These are phyloP conservation scores for Drosophila kambysellisi DNA, from an alignment of 2,888 invertebrate species.

Conservation along the genomic window DNA sequence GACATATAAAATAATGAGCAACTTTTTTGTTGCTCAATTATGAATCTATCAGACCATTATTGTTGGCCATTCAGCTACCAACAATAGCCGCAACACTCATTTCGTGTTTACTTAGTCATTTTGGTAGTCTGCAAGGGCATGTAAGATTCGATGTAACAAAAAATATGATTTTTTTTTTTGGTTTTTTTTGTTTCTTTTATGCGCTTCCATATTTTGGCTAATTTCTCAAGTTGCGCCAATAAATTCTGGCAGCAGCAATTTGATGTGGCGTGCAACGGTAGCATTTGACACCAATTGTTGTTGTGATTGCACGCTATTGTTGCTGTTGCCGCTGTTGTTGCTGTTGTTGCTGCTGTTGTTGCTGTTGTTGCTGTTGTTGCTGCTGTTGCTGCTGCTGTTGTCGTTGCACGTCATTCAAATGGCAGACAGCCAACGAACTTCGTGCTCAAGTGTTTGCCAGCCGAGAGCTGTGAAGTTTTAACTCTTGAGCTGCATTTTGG, in stretches of 20 bases:
- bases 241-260: constrained; percentile 49
- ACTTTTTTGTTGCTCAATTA: not conserved
- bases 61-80: not conserved
- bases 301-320: constrained; percentile 72
- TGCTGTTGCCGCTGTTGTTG: constrained; percentile 30
- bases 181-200: not conserved
- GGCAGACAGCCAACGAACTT: constrained; percentile 80
- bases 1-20: not conserved
- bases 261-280: constrained; percentile 64
- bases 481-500: constrained; percentile 59
- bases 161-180: not conserved
- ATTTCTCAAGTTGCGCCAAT: constrained; percentile 56
- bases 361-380: constrained; percentile 18
- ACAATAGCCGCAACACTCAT: not conserved
- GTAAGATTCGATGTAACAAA: not conserved
- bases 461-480: constrained; percentile 42
- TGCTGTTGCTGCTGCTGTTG: constrained; percentile 45
- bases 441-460: constrained; percentile 73
- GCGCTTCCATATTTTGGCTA: constrained; percentile 41
- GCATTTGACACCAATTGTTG: constrained; percentile 80
- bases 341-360: constrained; percentile 13
- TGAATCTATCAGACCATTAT: not conserved
- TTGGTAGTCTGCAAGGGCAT: constrained; percentile 4
- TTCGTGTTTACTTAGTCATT: not conserved
- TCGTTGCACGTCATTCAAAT: constrained; percentile 80